These are phyloP conservation scores for Phocoena phocoena DNA, from an alignment of 2,113 vertebrate genomes.

Conservation along the genomic window DNA sequence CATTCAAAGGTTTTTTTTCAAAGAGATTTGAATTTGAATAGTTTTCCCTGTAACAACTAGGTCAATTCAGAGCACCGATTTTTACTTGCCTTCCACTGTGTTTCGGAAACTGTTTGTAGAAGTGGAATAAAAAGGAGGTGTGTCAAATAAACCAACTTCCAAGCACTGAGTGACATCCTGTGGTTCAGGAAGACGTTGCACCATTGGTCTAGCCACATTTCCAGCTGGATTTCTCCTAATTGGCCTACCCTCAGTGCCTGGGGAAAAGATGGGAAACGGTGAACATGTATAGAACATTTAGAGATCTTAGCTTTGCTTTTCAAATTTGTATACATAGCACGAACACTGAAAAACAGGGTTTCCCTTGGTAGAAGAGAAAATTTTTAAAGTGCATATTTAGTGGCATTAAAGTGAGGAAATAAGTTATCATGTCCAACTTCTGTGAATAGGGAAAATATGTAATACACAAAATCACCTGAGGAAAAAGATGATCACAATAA, in stretches of 20 bases:
- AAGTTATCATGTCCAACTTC: background rate
- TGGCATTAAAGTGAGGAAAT: background rate
- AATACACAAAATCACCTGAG: background rate
- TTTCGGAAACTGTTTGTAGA: conserved; percentile 97
- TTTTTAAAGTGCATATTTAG: background rate
- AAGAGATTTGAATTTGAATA: background rate
- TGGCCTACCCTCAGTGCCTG: conserved; percentile 91
- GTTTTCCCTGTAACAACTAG: background rate
- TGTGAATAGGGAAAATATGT: background rate
- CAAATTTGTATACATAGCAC: background rate
- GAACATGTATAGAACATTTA: background rate
- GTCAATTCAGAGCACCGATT: background rate
- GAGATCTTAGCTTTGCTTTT: background rate
- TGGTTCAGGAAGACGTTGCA: conserved; percentile 94
- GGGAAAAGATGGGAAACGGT: fast-evolving
- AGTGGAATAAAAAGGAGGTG: conserved; percentile 96
- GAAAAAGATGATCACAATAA: background rate
- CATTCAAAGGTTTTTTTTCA: background rate
- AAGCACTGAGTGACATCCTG: conserved; percentile 93
- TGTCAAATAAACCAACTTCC: conserved; percentile 93
- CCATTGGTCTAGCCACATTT: conserved; percentile 94
- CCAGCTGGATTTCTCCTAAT: conserved; percentile 96
- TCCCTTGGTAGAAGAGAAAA: background rate
- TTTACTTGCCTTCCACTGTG: conserved; percentile 91
- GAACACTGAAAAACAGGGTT: background rate